phyloP scores from a whole-genome alignment of 2,797 vertebrate genomes.

The Caiman crocodilus region DNA sequence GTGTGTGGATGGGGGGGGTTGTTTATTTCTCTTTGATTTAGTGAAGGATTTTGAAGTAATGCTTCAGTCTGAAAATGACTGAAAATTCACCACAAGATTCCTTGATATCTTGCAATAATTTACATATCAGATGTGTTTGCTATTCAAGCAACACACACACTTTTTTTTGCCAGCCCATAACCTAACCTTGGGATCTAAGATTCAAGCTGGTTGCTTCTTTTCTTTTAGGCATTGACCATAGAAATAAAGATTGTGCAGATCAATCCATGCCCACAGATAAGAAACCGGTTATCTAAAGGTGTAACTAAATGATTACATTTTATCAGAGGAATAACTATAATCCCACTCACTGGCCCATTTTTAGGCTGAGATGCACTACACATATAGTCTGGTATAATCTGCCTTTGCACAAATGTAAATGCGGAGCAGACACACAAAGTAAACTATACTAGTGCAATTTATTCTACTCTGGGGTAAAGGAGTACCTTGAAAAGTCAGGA shows the following conservation, averaged over 20 bases:
- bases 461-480: no score
- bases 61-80: not conserved
- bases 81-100: constrained; percentile 7
- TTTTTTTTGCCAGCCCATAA: not conserved
- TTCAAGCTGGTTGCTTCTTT: constrained; percentile 16
- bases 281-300: not conserved
- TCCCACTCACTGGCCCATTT: not conserved
- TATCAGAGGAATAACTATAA: not conserved
- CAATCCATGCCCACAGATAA: constrained; percentile 22
- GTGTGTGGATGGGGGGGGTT: not conserved
- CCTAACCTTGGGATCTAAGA: constrained; percentile 31
- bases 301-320: constrained; percentile 31
- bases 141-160: constrained; percentile 38
- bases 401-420: no score
- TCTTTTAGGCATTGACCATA: not conserved
- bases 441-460: no score
- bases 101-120: constrained; percentile 27
- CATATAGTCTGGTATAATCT: no score
- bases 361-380: not conserved
- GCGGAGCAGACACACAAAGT: no score
- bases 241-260: constrained; percentile 35
- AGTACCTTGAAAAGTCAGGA: no score
- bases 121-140: constrained; percentile 18
- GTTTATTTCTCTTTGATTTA: not conserved
- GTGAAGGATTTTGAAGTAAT: constrained; percentile 7